These are phyloP conservation scores for Talpa occidentalis DNA, from an alignment of 2,113 vertebrate species.

Conservation along the genomic window DNA sequence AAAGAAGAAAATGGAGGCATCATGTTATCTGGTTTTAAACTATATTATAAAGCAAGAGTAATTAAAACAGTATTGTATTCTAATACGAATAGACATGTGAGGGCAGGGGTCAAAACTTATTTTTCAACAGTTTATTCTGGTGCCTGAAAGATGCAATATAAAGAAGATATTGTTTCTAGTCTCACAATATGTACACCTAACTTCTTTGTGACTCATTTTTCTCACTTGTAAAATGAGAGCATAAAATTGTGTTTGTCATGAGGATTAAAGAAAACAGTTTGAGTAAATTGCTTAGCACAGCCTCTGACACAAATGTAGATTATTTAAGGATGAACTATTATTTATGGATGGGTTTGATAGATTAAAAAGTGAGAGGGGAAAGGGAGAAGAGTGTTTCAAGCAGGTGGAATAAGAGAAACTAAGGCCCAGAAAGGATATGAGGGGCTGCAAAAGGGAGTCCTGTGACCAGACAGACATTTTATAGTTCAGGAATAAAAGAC, in stretches of 20 bases:
- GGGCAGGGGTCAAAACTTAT: neutral
- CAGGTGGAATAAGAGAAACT: neutral
- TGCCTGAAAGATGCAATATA: constrained; percentile 44
- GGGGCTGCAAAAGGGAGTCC: neutral
- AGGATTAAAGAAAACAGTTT: constrained; percentile 50
- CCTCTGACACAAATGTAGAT: constrained; percentile 34
- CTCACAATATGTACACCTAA: neutral
- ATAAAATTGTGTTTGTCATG: constrained; percentile 11
- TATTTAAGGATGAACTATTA: constrained; percentile 9
- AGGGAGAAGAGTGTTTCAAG: constrained; percentile 13
- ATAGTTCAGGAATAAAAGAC: constrained; percentile 9
- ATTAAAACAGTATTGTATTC: no score
- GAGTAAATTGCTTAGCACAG: constrained; percentile 8
- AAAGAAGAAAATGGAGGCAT: no score
- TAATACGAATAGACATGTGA: neutral
- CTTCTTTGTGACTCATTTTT: constrained; percentile 25
- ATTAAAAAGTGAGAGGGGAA: neutral
- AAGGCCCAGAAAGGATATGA: neutral
- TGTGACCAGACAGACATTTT: neutral
- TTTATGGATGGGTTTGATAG: constrained; percentile 14
- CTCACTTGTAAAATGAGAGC: constrained; percentile 25
- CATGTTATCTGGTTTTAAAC: no score
- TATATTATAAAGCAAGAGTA: no score
- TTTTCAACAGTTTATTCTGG: neutral
- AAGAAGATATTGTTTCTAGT: neutral